A percentile compares a stretch with the other conserved stretches of the same genome.
These are phyloP conservation scores for Hemaris fuciformis DNA, from an alignment of 2,888 invertebrate species.

Conservation along the genomic window DNA sequence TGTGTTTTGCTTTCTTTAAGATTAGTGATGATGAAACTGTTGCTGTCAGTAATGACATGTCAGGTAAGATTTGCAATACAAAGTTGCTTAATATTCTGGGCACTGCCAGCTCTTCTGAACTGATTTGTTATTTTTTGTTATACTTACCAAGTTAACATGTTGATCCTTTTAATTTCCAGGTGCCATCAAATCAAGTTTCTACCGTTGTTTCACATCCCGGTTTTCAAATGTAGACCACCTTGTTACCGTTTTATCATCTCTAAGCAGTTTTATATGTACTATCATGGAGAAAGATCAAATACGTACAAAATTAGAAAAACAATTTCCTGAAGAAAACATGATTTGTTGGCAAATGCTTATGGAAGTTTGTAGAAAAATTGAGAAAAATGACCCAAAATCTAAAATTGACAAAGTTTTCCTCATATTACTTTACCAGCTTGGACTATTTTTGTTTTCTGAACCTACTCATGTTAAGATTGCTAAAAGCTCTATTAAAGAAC, in stretches of 20 bases:
- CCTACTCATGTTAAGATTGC: constrained; percentile 83
- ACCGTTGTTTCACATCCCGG: constrained; percentile 85
- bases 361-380: constrained; percentile 76
- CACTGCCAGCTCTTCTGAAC: not conserved
- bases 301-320: constrained; percentile 77
- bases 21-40: constrained; percentile 71
- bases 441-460: constrained; percentile 87
- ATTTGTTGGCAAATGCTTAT: constrained; percentile 85
- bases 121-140: not conserved
- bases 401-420: constrained; percentile 85
- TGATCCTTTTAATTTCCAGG: constrained; percentile 58
- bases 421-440: constrained; percentile 86
- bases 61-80: constrained; percentile 62
- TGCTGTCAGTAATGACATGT: constrained; percentile 81
- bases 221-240: constrained; percentile 84
- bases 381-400: constrained; percentile 73
- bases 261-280: constrained; percentile 82
- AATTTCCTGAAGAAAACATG: constrained; percentile 79
- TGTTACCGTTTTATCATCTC: constrained; percentile 78
- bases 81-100: not conserved
- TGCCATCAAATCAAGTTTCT: constrained; percentile 85
- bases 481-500: constrained; percentile 84
- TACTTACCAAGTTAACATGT: not conserved
- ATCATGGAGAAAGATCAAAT: constrained; percentile 75
- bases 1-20: constrained; percentile 84